Evolutionary conservation across 1,140 invertebrate species (phyloP).

Genomic region (Procambarus virginalis): DNA sequence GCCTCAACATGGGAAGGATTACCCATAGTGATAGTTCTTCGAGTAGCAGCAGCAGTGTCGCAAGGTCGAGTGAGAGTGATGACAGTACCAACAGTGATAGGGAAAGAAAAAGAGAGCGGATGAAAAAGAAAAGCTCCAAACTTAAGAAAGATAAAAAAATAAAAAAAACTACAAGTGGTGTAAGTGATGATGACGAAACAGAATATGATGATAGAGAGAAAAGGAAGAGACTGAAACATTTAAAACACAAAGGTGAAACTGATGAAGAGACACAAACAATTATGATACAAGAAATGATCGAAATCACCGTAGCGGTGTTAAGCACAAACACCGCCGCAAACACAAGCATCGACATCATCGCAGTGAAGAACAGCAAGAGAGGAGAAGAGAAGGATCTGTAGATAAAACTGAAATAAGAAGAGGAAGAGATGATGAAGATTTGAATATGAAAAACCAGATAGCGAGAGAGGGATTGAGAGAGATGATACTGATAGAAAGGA

Average conservation of each 20-base stretch:
- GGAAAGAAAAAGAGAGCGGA: neutral
- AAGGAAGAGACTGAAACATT: conserved; percentile 19
- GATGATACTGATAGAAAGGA: neutral
- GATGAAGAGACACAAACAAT: neutral
- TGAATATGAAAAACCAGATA: conserved; percentile 9
- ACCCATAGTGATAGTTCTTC: neutral
- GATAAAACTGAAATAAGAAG: conserved; percentile 12
- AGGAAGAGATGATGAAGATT: conserved; percentile 22
- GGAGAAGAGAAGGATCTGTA: conserved; percentile 6
- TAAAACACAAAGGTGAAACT: conserved; percentile 2
- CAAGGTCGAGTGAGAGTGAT: neutral
- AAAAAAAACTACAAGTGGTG: neutral
- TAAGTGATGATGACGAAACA: neutral
- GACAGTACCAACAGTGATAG: neutral
- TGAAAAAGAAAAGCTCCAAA: conserved; percentile 1
- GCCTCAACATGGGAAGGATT: no score
- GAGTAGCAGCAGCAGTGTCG: neutral
- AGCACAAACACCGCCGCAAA: conserved; percentile 54
- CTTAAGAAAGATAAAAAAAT: neutral
- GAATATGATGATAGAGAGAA: neutral
- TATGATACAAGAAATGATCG: neutral
- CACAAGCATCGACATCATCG: conserved; percentile 56
- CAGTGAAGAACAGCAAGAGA: conserved; percentile 36
- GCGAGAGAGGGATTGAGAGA: conserved; percentile 19
- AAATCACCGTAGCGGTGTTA: conserved; percentile 18